Percentiles rank a stretch among this genome's conserved stretches.
Evolutionary conservation across 1,140 invertebrate genomes (phyloP).

Genomic region (Nebria ingens): DNA sequence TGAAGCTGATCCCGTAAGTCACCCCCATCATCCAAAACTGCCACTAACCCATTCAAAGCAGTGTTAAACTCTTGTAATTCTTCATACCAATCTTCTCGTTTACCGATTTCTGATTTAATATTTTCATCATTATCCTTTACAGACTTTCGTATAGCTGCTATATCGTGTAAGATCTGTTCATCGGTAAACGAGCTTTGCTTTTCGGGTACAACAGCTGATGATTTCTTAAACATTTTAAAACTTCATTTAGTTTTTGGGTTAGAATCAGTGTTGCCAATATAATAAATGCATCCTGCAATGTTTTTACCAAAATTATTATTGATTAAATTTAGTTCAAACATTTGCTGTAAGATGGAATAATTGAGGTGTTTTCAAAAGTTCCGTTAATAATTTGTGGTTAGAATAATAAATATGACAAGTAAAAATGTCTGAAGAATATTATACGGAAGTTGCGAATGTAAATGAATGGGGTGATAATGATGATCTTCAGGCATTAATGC

Average conservation of each 20-base stretch:
- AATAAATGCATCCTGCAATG: too few species aligned
- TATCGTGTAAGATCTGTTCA: conserved; percentile 25
- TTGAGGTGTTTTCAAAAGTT: too few species aligned
- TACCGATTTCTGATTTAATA: conserved; percentile 8
- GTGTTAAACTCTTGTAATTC: conserved; percentile 27
- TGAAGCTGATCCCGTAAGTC: conserved; percentile 14
- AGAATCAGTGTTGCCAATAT: too few species aligned
- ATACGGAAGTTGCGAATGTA: neutral
- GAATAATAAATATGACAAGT: conserved; percentile 7
- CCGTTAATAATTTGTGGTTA: too few species aligned
- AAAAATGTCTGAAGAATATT: conserved; percentile 1
- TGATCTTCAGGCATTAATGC: conserved; percentile 28
- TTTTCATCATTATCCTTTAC: conserved; percentile 24
- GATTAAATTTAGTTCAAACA: too few species aligned
- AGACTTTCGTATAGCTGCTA: conserved; percentile 19
- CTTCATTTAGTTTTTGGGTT: too few species aligned
- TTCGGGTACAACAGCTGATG: neutral
- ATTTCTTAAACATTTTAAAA: conserved; percentile 6
- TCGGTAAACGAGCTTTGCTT: conserved; percentile 1
- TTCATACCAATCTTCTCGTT: conserved; percentile 20
- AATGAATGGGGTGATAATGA: conserved; percentile 15
- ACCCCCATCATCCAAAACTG: conserved; percentile 1
- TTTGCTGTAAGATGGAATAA: too few species aligned
- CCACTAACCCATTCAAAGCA: conserved; percentile 22
- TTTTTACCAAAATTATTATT: too few species aligned